Conservation (phyloP, 2,113 vertebrate genomes). For the Oncorhynchus masou region DNA sequence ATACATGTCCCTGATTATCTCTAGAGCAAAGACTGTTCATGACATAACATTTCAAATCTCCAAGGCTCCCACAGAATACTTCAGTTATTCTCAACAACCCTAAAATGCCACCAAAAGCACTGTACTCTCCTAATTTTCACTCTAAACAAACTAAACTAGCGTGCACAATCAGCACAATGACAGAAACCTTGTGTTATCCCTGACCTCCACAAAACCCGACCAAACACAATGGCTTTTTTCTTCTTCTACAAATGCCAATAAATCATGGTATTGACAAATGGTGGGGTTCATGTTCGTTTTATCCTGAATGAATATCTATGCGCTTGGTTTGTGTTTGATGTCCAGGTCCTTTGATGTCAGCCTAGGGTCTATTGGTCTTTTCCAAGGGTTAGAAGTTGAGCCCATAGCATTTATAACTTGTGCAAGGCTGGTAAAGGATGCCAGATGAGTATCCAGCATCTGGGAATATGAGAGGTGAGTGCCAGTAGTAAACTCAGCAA, state of each 20-base stretch:
- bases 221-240: too few relatives aligned
- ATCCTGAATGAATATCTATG: constrained; percentile 60
- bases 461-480: background rate
- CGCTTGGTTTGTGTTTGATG: constrained; percentile 64
- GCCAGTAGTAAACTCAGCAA: too few relatives aligned
- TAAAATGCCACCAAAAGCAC: too few relatives aligned
- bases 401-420: constrained; percentile 54
- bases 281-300: constrained; percentile 31
- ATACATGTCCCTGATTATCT: background rate
- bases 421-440: constrained; percentile 50
- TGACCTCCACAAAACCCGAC: too few relatives aligned
- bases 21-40: background rate
- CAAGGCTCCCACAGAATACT: background rate
- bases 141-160: too few relatives aligned
- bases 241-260: constrained; percentile 13
- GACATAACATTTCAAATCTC: constrained; percentile 13
- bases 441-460: constrained; percentile 57
- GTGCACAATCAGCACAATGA: too few relatives aligned
- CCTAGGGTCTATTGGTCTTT: constrained; percentile 63
- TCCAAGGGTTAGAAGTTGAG: constrained; percentile 69
- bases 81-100: too few relatives aligned
- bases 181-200: too few relatives aligned
- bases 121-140: too few relatives aligned
- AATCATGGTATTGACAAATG: constrained; percentile 55
- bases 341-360: constrained; percentile 65